Percentiles rank a stretch among this genome's conserved stretches.
Evolutionary conservation across 2,113 vertebrate species (phyloP).

Genomic region (Aleadryas rufinucha): DNA sequence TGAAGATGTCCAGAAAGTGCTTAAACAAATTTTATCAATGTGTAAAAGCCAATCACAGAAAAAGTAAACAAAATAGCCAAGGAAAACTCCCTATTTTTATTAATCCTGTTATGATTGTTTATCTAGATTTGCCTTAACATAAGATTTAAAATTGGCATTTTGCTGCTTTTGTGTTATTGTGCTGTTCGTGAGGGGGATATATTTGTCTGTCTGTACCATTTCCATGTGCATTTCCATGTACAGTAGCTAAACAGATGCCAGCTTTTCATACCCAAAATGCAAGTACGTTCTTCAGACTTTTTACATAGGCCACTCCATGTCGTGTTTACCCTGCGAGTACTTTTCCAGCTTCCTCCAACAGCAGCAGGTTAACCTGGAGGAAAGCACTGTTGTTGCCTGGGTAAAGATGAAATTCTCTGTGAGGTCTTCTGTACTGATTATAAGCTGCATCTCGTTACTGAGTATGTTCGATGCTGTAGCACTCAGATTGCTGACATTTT

Average conservation of each 20-base stretch:
- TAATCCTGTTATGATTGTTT: conserved; percentile 35
- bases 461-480: neutral
- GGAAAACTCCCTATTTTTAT: neutral
- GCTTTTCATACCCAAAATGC: neutral
- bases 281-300: conserved; percentile 10
- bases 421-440: neutral
- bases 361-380: neutral
- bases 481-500: neutral
- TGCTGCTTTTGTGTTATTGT: conserved; percentile 52
- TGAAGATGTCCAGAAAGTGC: conserved; percentile 96
- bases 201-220: conserved; percentile 15
- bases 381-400: neutral
- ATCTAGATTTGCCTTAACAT: conserved; percentile 52
- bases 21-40: conserved; percentile 97
- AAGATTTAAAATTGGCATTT: conserved; percentile 18
- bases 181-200: conserved; percentile 38
- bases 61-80: conserved; percentile 73
- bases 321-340: conserved; percentile 9
- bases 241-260: conserved; percentile 19
- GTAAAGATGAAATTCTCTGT: neutral
- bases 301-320: neutral
- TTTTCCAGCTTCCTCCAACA: neutral
- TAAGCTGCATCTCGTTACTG: neutral
- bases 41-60: conserved; percentile 91
- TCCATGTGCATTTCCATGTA: neutral